Evolutionary conservation across 2,113 vertebrate genomes (phyloP).

Genomic region (Orientallactaga bullata): DNA sequence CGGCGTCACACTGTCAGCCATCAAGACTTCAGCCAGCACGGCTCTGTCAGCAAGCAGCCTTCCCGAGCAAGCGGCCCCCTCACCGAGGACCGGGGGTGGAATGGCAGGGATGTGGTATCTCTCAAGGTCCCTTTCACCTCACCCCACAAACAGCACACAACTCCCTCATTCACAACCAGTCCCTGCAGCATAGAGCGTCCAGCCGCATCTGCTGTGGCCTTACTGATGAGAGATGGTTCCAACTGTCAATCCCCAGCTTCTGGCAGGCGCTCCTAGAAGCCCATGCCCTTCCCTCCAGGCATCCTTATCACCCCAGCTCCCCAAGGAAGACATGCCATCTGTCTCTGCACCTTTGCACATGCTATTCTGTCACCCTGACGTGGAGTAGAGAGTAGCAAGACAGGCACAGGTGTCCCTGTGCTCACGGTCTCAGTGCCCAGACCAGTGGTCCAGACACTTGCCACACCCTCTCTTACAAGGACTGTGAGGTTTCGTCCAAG

Average conservation of each 20-base stretch:
- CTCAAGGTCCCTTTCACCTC: background rate
- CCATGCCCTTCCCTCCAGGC: background rate
- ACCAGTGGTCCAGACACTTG: background rate
- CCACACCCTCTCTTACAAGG: background rate
- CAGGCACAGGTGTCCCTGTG: background rate
- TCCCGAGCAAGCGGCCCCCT: background rate
- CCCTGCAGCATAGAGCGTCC: background rate
- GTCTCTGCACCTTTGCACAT: background rate
- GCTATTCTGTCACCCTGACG: background rate
- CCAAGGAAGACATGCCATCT: background rate
- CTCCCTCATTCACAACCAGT: background rate
- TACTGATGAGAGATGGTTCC: background rate
- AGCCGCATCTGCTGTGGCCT: fast-evolving
- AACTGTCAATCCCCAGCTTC: background rate
- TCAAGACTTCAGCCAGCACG: too few relatives aligned
- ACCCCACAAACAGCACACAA: background rate
- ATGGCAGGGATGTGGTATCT: background rate
- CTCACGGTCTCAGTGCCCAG: background rate
- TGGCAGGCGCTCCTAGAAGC: background rate
- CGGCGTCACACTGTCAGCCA: too few relatives aligned
- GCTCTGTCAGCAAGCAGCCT: too few relatives aligned
- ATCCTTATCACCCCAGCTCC: background rate
- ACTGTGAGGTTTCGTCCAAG: fast-evolving
- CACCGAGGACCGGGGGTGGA: too few relatives aligned
- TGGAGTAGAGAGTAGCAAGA: background rate